phyloP scores from a whole-genome alignment of 2,797 vertebrate species.

The Pyrocephalus nanus region DNA sequence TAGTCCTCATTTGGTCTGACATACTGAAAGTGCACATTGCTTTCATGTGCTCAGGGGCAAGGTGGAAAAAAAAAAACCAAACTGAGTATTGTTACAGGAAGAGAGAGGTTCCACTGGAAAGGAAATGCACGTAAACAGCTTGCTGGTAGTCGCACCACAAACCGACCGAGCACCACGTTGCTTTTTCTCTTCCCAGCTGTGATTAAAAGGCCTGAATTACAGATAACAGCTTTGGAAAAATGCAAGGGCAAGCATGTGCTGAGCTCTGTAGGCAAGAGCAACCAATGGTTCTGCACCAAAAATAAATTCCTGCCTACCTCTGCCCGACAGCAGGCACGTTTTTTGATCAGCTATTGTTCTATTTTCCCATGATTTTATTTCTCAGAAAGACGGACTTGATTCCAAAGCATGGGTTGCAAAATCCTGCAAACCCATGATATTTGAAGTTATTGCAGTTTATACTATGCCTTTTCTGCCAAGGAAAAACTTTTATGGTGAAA shows the following conservation, averaged over 20 bases:
- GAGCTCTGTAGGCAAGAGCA: neutral
- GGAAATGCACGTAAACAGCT: neutral
- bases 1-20: neutral
- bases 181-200: neutral
- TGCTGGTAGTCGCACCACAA: constrained; percentile 10
- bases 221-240: neutral
- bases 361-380: neutral
- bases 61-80: neutral
- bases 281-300: neutral
- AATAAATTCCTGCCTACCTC: neutral
- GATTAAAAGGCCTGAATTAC: neutral
- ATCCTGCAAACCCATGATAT: neutral
- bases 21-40: neutral
- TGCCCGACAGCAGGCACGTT: neutral
- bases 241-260: neutral
- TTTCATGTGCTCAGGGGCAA: neutral
- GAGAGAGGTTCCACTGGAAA: neutral
- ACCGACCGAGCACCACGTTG: neutral
- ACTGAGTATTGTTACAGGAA: constrained; percentile 31
- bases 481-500: neutral
- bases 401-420: neutral
- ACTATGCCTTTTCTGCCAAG: neutral
- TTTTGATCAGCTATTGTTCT: neutral
- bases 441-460: neutral
- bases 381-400: neutral